A percentile compares a stretch with the other conserved stretches of the same genome.
Conservation (phyloP, 2,113 vertebrate genomes). For the Cebus imitator region DNA sequence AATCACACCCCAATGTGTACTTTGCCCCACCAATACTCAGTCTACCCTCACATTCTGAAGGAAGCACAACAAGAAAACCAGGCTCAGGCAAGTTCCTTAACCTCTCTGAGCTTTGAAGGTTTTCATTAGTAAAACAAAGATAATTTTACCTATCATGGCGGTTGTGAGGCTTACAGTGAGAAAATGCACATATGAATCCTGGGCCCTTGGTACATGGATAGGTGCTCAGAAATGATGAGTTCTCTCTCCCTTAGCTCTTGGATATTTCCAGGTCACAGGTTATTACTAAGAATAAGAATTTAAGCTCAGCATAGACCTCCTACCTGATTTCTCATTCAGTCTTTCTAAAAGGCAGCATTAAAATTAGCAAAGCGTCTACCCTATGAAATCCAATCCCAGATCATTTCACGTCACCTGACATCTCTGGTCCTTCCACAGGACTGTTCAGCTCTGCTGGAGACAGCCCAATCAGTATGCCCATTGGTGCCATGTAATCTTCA, state of each 20-base stretch:
- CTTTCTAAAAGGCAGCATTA: not conserved
- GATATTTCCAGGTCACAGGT: not conserved
- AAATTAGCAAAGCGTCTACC: not conserved
- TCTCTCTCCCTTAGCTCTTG: not conserved
- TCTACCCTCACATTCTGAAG: not conserved
- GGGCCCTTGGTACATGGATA: not conserved
- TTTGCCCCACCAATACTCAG: conserved; percentile 46
- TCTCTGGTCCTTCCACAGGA: not conserved
- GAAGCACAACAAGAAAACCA: conserved; percentile 15
- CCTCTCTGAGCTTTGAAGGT: not conserved
- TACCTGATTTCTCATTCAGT: not conserved
- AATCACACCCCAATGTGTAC: not conserved
- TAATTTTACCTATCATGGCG: not conserved
- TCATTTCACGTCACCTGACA: not conserved
- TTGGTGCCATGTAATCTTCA: not conserved
- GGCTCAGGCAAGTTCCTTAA: not conserved
- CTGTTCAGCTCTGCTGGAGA: not conserved
- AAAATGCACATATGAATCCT: not conserved
- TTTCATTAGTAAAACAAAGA: not conserved
- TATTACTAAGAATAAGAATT: not conserved
- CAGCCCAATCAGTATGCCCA: not conserved
- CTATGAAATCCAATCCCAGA: not conserved
- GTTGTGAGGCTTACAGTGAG: conserved; percentile 16
- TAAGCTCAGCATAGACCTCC: not conserved
- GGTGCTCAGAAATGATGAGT: not conserved